Conservation (phyloP, 2,888 invertebrate species). For the Aradus depressus region DNA sequence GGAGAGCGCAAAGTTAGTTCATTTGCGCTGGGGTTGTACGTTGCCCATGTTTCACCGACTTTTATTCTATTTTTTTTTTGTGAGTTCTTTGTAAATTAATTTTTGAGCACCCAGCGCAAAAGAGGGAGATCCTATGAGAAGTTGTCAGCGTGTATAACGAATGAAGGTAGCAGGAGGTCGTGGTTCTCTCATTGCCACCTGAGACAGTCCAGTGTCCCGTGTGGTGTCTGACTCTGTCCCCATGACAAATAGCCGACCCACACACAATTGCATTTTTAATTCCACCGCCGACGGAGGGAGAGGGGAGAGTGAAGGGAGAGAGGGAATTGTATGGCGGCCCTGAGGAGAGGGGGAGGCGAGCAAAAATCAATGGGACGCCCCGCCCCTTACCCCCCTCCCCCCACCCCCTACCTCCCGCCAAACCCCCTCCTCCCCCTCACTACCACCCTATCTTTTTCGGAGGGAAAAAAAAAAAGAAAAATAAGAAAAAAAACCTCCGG, state of each 20-base stretch:
- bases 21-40: too few relatives aligned
- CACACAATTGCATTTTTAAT: conserved; percentile 11
- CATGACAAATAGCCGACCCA: conserved; percentile 1
- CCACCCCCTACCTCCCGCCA: conserved; percentile 2
- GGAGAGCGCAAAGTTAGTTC: too few relatives aligned
- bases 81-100: too few relatives aligned
- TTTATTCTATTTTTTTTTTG: too few relatives aligned
- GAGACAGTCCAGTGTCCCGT: too few relatives aligned
- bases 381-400: conserved; percentile 18
- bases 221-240: conserved; percentile 20
- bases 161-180: too few relatives aligned
- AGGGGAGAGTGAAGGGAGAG: conserved; percentile 2
- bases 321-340: conserved; percentile 14
- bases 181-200: too few relatives aligned
- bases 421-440: not conserved
- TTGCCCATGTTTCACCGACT: too few relatives aligned
- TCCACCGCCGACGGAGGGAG: not conserved
- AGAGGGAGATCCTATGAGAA: too few relatives aligned
- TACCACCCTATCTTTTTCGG: not conserved
- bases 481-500: conserved; percentile 10
- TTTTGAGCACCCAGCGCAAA: too few relatives aligned
- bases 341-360: conserved; percentile 3
- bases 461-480: conserved; percentile 13
- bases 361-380: conserved; percentile 25
- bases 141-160: too few relatives aligned